Percentiles rank a stretch among this genome's conserved stretches.
These are phyloP conservation scores for Meles meles DNA, from an alignment of 2,113 vertebrate species.

Conservation along the genomic window DNA sequence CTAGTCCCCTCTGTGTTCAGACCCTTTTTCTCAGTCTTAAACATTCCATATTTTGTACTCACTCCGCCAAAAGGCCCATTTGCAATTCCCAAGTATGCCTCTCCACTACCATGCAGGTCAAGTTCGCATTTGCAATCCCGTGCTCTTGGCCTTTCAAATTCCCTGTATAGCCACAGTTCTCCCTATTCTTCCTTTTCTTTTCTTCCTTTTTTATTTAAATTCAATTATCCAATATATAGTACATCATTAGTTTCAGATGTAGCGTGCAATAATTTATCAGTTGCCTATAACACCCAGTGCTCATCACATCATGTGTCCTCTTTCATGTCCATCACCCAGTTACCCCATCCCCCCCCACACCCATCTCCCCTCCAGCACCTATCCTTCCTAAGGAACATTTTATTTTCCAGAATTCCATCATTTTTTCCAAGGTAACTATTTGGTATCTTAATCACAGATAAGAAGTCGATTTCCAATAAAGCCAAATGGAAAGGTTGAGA, in stretches of 20 bases:
- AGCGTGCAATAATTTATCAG: not conserved
- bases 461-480: not conserved
- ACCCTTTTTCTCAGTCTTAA: not conserved
- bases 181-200: not conserved
- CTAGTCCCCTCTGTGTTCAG: not conserved
- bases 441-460: not conserved
- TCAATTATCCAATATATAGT: too few species aligned
- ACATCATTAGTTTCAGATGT: not conserved
- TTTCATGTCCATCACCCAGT: not conserved
- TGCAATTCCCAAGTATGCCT: not conserved
- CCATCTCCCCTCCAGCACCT: not conserved
- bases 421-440: slow-evolving; percentile 10
- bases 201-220: not conserved
- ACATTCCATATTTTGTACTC: not conserved
- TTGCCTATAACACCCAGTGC: not conserved
- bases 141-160: slow-evolving; percentile 22
- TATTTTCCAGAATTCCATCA: not conserved
- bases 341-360: not conserved
- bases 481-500: not conserved
- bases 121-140: not conserved
- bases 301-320: not conserved
- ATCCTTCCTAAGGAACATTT: not conserved
- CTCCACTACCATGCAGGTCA: not conserved
- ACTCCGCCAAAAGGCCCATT: not conserved
- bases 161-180: not conserved